A percentile compares a stretch with the other conserved stretches of the same genome.
These are phyloP conservation scores for Pantherophis vulpinus DNA, from an alignment of 2,797 vertebrate genomes.

Conservation along the genomic window DNA sequence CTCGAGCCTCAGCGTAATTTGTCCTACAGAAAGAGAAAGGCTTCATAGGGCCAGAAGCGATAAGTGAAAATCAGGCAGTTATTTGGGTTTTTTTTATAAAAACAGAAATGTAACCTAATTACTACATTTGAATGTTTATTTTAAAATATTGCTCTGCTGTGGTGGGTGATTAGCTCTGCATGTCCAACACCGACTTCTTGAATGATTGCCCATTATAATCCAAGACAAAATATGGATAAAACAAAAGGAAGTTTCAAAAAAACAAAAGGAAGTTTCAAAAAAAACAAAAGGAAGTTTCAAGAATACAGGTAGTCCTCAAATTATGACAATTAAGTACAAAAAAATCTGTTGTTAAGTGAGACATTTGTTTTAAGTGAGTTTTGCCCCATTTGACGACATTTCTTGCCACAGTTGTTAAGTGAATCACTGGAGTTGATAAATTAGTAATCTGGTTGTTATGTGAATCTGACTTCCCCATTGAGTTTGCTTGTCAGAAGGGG, in stretches of 20 bases:
- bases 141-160: background rate
- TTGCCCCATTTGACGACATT: background rate
- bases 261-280: background rate
- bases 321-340: background rate
- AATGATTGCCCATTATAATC: background rate
- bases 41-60: background rate
- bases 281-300: background rate
- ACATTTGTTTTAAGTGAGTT: background rate
- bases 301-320: background rate
- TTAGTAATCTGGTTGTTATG: background rate
- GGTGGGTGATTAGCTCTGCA: background rate
- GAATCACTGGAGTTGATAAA: background rate
- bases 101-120: conserved; percentile 3
- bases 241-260: background rate
- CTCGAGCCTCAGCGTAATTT: background rate
- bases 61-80: conserved; percentile 10
- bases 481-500: background rate
- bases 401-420: background rate
- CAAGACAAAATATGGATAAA: background rate
- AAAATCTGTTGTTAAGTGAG: background rate
- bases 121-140: background rate
- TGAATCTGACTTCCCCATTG: background rate
- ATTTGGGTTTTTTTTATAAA: background rate
- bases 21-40: background rate
- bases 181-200: background rate